Evolutionary conservation across 2,113 vertebrate species (phyloP).

Genomic region (Cynoglossus semilaevis): DNA sequence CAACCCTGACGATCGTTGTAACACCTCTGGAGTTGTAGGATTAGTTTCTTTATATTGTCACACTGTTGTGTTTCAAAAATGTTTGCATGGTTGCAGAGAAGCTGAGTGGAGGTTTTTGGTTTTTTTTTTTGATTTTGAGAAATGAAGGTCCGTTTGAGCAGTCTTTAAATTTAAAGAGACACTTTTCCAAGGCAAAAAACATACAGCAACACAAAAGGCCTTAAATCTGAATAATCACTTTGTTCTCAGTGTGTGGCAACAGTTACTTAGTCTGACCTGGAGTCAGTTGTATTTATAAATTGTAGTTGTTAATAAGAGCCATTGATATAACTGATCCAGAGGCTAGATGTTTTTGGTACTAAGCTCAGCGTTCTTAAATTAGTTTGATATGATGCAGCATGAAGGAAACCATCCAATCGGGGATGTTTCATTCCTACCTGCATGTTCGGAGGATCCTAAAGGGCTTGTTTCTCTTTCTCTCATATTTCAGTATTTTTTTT

Average conservation of each 20-base stretch:
- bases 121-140: neutral
- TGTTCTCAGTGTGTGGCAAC: conserved; percentile 10
- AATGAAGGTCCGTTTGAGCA: conserved; percentile 1
- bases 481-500: conserved; percentile 43
- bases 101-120: conserved; percentile 25
- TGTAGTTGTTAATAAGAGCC: conserved; percentile 38
- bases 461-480: conserved; percentile 48
- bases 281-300: conserved; percentile 55
- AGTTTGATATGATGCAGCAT: conserved; percentile 5
- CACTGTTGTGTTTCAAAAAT: conserved; percentile 29
- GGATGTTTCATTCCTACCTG: conserved; percentile 46
- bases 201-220: neutral
- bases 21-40: conserved; percentile 10
- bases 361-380: conserved; percentile 12
- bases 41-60: conserved; percentile 51
- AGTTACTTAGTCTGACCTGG: conserved; percentile 50
- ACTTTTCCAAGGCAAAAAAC: neutral
- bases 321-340: conserved; percentile 24
- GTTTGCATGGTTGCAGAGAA: conserved; percentile 15
- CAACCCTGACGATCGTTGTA: neutral
- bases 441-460: conserved; percentile 54
- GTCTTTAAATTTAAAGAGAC: neutral
- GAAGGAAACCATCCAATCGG: conserved; percentile 3
- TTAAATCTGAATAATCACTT: conserved; percentile 6
- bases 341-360: conserved; percentile 7